Percentiles rank a stretch among this genome's conserved stretches.
Evolutionary conservation across 2,113 vertebrate species (phyloP).

Genomic region (Triplophysa tibetana): DNA sequence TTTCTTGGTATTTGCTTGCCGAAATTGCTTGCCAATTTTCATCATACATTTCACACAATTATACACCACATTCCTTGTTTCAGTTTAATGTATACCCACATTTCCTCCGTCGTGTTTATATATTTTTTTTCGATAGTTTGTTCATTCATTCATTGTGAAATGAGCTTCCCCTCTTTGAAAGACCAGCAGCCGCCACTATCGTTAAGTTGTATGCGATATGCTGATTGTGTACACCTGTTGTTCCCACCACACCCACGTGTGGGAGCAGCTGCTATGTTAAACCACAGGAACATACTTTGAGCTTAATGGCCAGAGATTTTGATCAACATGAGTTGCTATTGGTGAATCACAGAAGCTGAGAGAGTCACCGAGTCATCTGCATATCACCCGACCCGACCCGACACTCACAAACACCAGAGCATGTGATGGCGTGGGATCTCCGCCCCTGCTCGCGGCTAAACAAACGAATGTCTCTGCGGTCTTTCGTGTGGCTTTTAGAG

Average conservation of each 20-base stretch:
- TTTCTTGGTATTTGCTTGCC: too few relatives aligned
- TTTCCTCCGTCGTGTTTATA: too few relatives aligned
- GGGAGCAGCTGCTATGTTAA: background rate
- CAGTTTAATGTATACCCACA: too few relatives aligned
- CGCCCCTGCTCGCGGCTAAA: constrained; percentile 18
- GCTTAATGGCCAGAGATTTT: background rate
- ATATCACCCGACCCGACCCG: background rate
- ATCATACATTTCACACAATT: too few relatives aligned
- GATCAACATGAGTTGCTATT: background rate
- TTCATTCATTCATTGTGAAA: too few relatives aligned
- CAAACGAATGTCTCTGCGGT: background rate
- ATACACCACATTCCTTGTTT: too few relatives aligned
- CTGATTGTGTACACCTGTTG: background rate
- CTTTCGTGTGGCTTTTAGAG: background rate
- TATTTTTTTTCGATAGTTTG: too few relatives aligned
- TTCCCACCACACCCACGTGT: background rate
- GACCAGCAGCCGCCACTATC: too few relatives aligned
- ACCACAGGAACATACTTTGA: constrained; percentile 4
- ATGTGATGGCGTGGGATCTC: background rate
- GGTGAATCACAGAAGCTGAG: background rate
- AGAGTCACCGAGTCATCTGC: constrained; percentile 15
- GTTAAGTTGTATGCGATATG: background rate
- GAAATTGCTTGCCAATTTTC: too few relatives aligned
- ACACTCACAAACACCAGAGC: background rate
- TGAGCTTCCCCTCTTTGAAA: too few relatives aligned